Evolutionary conservation across 1,140 invertebrate genomes (phyloP).

Genomic region (Drosophila ambigua): DNA sequence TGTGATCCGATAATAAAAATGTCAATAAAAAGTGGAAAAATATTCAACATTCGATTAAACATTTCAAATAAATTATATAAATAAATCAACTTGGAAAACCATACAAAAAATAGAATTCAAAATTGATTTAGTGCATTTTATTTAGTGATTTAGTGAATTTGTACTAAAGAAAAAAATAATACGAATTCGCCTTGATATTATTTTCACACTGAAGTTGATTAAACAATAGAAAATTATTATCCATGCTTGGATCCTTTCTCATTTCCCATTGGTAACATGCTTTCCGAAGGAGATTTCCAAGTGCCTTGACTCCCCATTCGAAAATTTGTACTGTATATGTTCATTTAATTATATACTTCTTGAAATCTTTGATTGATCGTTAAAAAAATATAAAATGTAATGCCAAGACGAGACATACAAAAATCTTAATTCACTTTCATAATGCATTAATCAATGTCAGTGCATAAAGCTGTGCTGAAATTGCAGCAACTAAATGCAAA

Average conservation of each 20-base stretch:
- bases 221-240: no score
- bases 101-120: no score
- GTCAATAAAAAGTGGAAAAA: constrained; percentile 11
- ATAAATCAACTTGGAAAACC: no score
- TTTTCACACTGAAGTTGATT: no score
- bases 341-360: not conserved
- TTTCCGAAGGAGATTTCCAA: no score
- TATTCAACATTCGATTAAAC: not conserved
- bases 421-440: constrained; percentile 1
- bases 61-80: not conserved
- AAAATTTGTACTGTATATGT: not conserved
- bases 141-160: no score
- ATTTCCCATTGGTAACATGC: no score
- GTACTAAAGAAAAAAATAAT: no score
- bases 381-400: not conserved
- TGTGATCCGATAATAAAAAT: constrained; percentile 11
- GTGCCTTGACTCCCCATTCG: no score
- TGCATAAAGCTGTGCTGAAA: constrained; percentile 14
- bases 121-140: no score
- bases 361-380: constrained; percentile 16
- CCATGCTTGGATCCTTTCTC: no score
- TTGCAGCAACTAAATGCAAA: constrained; percentile 15
- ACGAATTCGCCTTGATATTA: no score
- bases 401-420: constrained; percentile 8
- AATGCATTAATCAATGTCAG: constrained; percentile 29